Evolutionary conservation across 2,888 invertebrate species (phyloP).

Genomic region (Plagodis dolabraria): DNA sequence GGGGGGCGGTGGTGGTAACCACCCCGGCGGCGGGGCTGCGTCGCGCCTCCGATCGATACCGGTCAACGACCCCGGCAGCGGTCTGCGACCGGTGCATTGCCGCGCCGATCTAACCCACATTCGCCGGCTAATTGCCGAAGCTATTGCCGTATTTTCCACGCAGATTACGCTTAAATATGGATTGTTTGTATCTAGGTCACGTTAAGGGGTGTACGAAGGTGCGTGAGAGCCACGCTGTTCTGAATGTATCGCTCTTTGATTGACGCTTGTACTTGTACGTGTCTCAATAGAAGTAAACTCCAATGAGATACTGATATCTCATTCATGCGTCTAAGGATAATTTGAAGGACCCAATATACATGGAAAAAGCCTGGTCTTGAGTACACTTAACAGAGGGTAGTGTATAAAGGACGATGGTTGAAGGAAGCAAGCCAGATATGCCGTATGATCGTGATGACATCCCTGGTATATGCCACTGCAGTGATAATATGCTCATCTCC

Average conservation of each 20-base stretch:
- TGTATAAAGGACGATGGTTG: no score
- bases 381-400: no score
- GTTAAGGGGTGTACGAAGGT: constrained; percentile 31
- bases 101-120: constrained; percentile 77
- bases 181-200: constrained; percentile 64
- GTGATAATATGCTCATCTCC: no score
- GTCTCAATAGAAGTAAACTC: no score
- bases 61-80: constrained; percentile 78
- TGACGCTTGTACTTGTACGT: constrained; percentile 7
- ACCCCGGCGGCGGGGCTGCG: constrained; percentile 65
- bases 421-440: no score
- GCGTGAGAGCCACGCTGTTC: constrained; percentile 22
- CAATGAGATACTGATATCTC: no score
- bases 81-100: constrained; percentile 75
- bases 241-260: constrained; percentile 22
- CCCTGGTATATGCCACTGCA: no score
- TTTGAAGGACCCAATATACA: no score
- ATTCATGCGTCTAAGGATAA: no score
- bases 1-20: constrained; percentile 57
- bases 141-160: constrained; percentile 46
- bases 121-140: constrained; percentile 63
- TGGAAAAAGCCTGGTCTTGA: no score
- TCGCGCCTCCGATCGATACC: constrained; percentile 79
- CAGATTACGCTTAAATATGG: constrained; percentile 67
- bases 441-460: no score